Evolutionary conservation across 2,797 vertebrate genomes (phyloP), one percentile per base, ranked within the genome.

Genomic region (Garrulus glandarius): DNA sequence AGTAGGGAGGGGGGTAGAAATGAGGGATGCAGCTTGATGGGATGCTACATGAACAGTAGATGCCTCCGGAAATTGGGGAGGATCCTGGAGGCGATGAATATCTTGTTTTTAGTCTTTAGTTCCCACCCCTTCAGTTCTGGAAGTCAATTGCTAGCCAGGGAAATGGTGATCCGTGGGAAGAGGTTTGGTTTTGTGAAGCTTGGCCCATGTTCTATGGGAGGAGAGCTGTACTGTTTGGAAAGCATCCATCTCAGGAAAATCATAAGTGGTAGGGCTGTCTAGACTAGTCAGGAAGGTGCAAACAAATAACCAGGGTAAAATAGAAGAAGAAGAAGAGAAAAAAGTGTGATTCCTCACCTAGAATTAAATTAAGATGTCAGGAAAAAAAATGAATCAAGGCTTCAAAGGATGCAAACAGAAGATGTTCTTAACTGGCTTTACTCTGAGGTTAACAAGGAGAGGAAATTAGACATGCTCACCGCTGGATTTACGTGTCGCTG

Each of bases 241-340:
- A 84, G 32, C 2, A 0, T 95, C 90, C 90, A 84, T 20, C 55
- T 81, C 0, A 0, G 70, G 83, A 84, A 95, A 94, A 95, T 89
- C 39, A 1, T 52, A 56, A 93, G 86, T 70, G 84, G 88, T 89
- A 50, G 84, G 59, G 60, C 91, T 97, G 95, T 94, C 95, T 95
- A 96, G 94, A 96, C 94, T 91, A 93, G 91, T 92, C 86, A 80
- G 91, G 88, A 91, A 94, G 89, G 94, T 6, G 2, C 49, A 78
- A 96, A 83, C 63, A 59, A 79, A 87, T 79, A 94, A 87, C 47
- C 41, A 74, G 52, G 22, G 57, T 64, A 92, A 84, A 88, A 61
- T 0, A 80, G 65, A 60, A 92, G 32, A 55, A 92, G 32, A 55
- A 83, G 69, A 82, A 30, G 56, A 87, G 81, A 86, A 90, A 77